Conservation (phyloP, 2,113 vertebrate genomes). For the Cynopterus brachyotis region DNA sequence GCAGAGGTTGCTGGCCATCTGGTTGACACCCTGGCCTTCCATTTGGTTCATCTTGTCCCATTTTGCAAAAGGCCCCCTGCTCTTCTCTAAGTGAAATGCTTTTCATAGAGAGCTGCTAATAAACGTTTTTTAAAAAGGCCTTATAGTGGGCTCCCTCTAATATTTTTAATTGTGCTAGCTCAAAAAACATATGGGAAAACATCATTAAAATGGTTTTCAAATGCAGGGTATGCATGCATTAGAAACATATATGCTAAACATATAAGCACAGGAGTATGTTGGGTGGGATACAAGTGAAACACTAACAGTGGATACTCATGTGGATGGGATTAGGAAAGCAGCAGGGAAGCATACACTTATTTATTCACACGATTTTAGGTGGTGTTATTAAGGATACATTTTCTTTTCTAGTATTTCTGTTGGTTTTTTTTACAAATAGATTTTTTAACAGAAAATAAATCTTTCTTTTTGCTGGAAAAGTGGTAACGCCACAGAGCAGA, state of each 20-base stretch:
- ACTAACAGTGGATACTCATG: not conserved
- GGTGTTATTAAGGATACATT: not conserved
- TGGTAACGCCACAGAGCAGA: not conserved
- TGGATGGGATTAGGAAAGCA: not conserved
- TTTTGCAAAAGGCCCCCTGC: not conserved
- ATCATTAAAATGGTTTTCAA: not conserved
- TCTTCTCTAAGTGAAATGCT: not conserved
- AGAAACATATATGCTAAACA: not conserved
- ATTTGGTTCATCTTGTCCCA: not conserved
- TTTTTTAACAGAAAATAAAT: not conserved
- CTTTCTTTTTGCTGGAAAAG: not conserved
- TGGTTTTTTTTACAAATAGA: not conserved
- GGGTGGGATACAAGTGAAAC: not conserved
- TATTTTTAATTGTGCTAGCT: not conserved
- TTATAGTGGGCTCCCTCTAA: not conserved
- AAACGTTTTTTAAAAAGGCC: not conserved
- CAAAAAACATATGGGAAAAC: not conserved
- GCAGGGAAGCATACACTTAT: not conserved
- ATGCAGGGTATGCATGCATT: not conserved
- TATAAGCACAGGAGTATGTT: not conserved
- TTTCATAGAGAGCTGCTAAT: conserved; percentile 6
- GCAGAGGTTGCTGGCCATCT: not conserved
- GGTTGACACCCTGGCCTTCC: not conserved
- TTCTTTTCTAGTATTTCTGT: not conserved
- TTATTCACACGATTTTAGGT: not conserved